These are phyloP conservation scores for Boloria euphrosyne DNA, from an alignment of 2,888 invertebrate species.

Conservation along the genomic window DNA sequence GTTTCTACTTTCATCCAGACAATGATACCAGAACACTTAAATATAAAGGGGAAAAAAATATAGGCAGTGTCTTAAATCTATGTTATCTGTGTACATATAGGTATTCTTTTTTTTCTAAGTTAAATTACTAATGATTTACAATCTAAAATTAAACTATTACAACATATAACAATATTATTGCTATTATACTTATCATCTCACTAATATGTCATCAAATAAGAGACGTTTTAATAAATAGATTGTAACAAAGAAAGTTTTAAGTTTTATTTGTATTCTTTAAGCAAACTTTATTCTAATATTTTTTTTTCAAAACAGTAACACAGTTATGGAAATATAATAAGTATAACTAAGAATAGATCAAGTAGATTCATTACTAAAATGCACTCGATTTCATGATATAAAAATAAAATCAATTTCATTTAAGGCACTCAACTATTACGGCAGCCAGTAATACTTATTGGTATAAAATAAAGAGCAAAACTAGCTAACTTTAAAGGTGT, in stretches of 20 bases:
- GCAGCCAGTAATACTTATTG: constrained; percentile 15
- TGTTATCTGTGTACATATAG: neutral
- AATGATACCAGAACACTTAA: no score
- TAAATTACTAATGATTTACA: neutral
- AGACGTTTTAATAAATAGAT: neutral
- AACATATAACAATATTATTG: constrained; percentile 54
- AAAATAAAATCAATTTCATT: neutral
- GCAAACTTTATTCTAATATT: no score
- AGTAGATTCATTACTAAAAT: no score
- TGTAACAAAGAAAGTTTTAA: no score
- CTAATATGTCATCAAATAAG: constrained; percentile 54
- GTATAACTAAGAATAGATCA: no score
- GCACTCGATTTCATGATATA: no score
- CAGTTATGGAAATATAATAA: no score
- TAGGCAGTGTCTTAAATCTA: neutral
- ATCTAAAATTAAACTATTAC: neutral
- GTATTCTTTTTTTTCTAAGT: neutral
- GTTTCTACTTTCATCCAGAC: no score
- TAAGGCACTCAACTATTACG: constrained; percentile 17
- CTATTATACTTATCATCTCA: constrained; percentile 59
- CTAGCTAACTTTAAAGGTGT: no score
- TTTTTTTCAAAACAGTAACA: no score
- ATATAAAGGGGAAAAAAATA: neutral
- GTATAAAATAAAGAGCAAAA: neutral
- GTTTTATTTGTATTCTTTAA: no score